Base-by-base conservation (phyloP, 2,113 vertebrate genomes). In the Burhinus bistriatus region DNA sequence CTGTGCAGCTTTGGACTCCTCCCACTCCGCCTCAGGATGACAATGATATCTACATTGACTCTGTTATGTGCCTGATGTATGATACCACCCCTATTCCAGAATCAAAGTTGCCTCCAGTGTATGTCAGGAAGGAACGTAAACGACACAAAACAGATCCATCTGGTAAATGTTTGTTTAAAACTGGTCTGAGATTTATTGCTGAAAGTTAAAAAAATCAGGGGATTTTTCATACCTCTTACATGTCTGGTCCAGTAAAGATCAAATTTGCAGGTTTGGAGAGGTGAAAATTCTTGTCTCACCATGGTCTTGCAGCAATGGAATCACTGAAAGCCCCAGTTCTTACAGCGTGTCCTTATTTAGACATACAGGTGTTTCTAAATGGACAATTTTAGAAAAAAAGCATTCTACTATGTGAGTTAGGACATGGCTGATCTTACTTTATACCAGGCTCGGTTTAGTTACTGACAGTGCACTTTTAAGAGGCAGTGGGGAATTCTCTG, bases 11-110 rank as follows among this genome's bases (percentile, higher is more conserved):
- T 79, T 99, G 99, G 99, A 99, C 99, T 69, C 99, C 99, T 23
- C 99, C 99, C 19, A 99, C 99, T 17, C 99, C 99, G 13, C 99
- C 99, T 55, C 99, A 99, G 93, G 99, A 99, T 83, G 99, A 99
- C 95, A 99, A 99, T 23, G 99, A 99, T 77, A 99, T 99, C 91
- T 99, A 99, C 89, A 99, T 99, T 12, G 99, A 99, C 95, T 99
- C 99, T 15, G 99, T 99, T 47, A 99, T 99, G 98, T 99, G 99
- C 96, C 97, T 99, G 87, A 99, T 99, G 99, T 99, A 99, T 76
- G 99, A 99, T 96, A 98, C 98, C 57, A 98, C 98, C 7, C 99
- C 99, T 18, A 99, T 99, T 96, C 98, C 98, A 10, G 99, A 99
- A 93, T 98, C 99, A 52, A 99, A 99, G 73, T 94, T 99, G 69